These are phyloP conservation scores for Drosophila tristis DNA, from an alignment of 1,140 invertebrate species.

Conservation along the genomic window DNA sequence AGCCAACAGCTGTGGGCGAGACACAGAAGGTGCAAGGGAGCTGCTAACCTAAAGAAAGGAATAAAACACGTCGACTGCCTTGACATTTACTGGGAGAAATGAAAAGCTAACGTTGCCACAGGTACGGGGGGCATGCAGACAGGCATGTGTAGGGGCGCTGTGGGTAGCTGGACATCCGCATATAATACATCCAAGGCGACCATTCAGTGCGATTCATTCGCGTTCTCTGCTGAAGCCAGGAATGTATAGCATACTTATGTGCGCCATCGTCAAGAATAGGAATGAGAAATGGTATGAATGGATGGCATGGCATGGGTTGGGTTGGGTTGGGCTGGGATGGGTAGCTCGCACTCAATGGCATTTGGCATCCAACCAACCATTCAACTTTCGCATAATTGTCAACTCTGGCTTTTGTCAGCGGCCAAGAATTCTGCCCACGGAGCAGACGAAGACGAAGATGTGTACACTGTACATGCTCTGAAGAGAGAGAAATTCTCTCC, in stretches of 20 bases:
- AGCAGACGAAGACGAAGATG: background rate
- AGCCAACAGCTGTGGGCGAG: constrained; percentile 60
- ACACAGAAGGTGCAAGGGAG: constrained; percentile 31
- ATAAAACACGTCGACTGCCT: constrained; percentile 51
- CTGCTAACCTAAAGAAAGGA: constrained; percentile 11
- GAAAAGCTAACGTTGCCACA: constrained; percentile 43
- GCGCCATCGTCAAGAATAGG: constrained; percentile 37
- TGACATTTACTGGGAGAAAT: constrained; percentile 66
- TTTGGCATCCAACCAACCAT: constrained; percentile 34
- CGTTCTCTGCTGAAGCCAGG: background rate
- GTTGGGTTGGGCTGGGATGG: constrained; percentile 10
- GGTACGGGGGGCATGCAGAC: constrained; percentile 11
- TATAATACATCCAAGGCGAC: constrained; percentile 42
- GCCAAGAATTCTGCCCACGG: constrained; percentile 43
- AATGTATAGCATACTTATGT: constrained; percentile 68
- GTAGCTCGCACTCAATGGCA: constrained; percentile 32
- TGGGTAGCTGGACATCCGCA: constrained; percentile 2
- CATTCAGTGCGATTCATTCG: constrained; percentile 3
- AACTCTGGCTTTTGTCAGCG: constrained; percentile 42
- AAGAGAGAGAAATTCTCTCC: constrained; percentile 4
- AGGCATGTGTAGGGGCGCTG: background rate
- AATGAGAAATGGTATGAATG: constrained; percentile 8
- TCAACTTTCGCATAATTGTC: constrained; percentile 65
- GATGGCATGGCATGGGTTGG: background rate
- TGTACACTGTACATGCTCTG: background rate